Base-by-base conservation (phyloP, 2,113 vertebrate genomes). In the Tretioscincus oriximinensis region DNA sequence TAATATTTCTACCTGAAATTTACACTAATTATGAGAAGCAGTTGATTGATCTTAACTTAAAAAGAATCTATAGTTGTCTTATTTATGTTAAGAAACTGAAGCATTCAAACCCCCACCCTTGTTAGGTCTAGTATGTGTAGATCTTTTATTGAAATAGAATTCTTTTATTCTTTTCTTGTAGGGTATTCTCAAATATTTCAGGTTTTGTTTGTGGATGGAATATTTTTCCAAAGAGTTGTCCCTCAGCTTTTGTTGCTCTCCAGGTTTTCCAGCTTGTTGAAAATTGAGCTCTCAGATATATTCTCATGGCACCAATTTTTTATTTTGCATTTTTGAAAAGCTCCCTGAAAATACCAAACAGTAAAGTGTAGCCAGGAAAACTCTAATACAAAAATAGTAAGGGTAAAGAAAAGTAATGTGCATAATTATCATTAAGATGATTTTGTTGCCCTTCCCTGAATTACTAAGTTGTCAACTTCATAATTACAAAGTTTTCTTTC, bases 181-280 rank as follows among this genome's bases (percentile, higher is more conserved):
- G 68, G 31, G 1, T n/a, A 29, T 10, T 28, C 21, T 67, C 74
- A 64, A 29, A 6, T 18, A 65, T 65, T 54, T 29, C 78, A 2
- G 47, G n/a, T 73, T 72, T 65, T 51, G 12, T 51, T 29, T 54
- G 75, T 67, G 54, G 49, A 63, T 78, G 80, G 77, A 31, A 79
- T 60, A 3, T 61, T 20, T 51, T 8, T 26, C 26, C 51, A 16
- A 74, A 18, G 20, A 18, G 18, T 58, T 14, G 18, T 18, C 14
- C 54, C 18, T 20, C 6, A 18, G 12, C 24, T 47, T 9, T 28
- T 28, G 9, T 28, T 66, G 28, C 9, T n/a, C 45, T 66, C 10
- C 45, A 29, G 14, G n/a, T 24, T 31, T 78, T 4, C 29, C 45
- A 51, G 5, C n/a, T 49, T 76, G 26, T n/a, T 9, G 21, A 31